A percentile compares a stretch with the other conserved stretches of the same genome.
phyloP scores from a whole-genome alignment of 2,888 invertebrate species.

The Pollenia angustigena region DNA sequence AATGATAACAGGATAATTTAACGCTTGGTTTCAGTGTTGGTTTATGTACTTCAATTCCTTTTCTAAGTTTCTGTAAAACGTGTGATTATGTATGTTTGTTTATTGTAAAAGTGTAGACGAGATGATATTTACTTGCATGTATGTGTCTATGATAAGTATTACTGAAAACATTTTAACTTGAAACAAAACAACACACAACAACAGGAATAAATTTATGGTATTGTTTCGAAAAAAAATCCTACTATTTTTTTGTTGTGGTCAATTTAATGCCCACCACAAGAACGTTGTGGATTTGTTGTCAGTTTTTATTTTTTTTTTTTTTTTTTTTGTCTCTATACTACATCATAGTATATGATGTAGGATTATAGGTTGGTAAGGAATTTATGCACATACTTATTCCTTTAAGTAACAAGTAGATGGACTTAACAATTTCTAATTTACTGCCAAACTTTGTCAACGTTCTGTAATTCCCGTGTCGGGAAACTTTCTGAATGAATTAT shows the following conservation, averaged over 20 bases:
- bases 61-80: not conserved
- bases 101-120: not conserved
- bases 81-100: not conserved
- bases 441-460: too few species aligned
- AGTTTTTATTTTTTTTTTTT: not conserved
- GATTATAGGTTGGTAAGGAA: not conserved
- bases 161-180: conserved; percentile 3
- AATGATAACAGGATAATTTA: conserved; percentile 68
- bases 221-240: conserved; percentile 43
- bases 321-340: conserved; percentile 23
- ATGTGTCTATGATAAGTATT: conserved; percentile 6
- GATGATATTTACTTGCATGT: not conserved
- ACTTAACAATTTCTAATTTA: too few species aligned
- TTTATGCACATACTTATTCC: not conserved
- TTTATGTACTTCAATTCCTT: conserved; percentile 17
- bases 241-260: conserved; percentile 70
- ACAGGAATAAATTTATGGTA: conserved; percentile 37
- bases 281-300: conserved; percentile 58
- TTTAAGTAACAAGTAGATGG: too few species aligned
- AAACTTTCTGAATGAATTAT: too few species aligned
- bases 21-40: conserved; percentile 53
- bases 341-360: not conserved
- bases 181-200: conserved; percentile 27
- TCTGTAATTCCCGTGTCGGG: too few species aligned
- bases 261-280: conserved; percentile 67